Evolutionary conservation across 2,113 vertebrate genomes (phyloP).

Genomic region (Axis porcinus): DNA sequence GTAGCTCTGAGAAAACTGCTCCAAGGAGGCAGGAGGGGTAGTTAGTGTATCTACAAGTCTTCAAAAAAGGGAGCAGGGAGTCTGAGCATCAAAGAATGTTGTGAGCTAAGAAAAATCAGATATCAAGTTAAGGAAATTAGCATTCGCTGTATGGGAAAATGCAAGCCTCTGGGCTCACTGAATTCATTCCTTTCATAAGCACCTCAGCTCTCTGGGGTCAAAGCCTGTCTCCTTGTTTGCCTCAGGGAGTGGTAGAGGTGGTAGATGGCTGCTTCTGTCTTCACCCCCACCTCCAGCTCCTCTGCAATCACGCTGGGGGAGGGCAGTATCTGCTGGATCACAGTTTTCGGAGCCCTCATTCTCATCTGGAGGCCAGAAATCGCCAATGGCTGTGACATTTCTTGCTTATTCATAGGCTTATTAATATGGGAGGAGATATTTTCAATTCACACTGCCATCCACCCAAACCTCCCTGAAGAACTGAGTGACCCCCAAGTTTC

Average conservation of each 20-base stretch:
- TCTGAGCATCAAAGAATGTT: neutral
- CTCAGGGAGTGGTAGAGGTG: neutral
- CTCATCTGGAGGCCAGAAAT: neutral
- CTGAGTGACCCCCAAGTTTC: neutral
- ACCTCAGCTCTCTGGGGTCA: neutral
- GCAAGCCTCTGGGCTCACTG: neutral
- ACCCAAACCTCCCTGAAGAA: fast-evolving
- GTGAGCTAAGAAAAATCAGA: neutral
- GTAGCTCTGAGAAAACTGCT: neutral
- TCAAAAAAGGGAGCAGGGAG: neutral
- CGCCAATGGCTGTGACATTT: neutral
- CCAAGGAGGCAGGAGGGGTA: neutral
- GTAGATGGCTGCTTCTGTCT: neutral
- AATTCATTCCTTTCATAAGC: neutral
- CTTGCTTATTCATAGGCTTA: neutral
- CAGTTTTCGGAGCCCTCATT: neutral
- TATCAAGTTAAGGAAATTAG: neutral
- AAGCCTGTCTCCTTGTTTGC: neutral
- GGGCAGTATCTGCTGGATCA: neutral
- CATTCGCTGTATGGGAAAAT: neutral
- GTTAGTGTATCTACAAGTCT: neutral
- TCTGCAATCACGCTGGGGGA: neutral
- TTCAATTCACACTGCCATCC: neutral
- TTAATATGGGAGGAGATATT: neutral
- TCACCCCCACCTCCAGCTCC: neutral